Base-by-base conservation (phyloP, 2,113 vertebrate species). In the Genyomyrus donnyi region DNA sequence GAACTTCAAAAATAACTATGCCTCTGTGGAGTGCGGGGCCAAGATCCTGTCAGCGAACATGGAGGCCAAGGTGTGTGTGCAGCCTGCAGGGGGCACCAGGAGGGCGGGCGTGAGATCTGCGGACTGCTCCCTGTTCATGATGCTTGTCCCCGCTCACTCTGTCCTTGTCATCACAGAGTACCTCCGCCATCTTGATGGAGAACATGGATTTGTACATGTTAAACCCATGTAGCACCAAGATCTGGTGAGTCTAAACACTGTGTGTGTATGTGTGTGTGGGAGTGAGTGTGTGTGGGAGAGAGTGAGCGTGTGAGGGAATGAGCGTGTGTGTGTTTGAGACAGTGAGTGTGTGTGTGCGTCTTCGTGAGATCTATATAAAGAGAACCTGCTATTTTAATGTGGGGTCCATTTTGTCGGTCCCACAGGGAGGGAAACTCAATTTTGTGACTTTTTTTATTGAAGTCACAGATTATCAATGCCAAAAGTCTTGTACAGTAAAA, bases 151-250 rank as follows among this genome's bases (percentile, higher is more conserved):
- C 21, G 31, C 4, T n/a, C 52, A 53, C 90, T 11, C 27, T 89
- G 17, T 90, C 0, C 84, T 53, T 88, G 17, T 80, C 91, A 39
- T 91, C 45, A 39, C 91, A 99, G 98, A 99, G 98, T 92, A 99
- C 97, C 87, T 99, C 98, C 90, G 97, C 98, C 92, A 99, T 99
- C 95, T 95, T 99, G 88, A 99, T 98, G 96, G 98, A 99, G 94
- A 99, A 99, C 88, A 99, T 99, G 98, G 98, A 99, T 89, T 96
- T 99, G 89, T 99, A 99, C 92, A 99, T 99, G 98, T 93, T 99
- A 89, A 99, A 99, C 95, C 98, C 98, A 27, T 99, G 98, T 95
- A 99, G 98, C 95, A 98, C 97, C 93, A 99, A 99, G 96, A 98
- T 99, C 92, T 99, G 98, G 98, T 99, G 93, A 94, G 97, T 89